A percentile compares a stretch with the other conserved stretches of the same genome.
These are phyloP conservation scores for Anser cygnoides DNA, from an alignment of 2,113 vertebrate species.

Conservation along the genomic window DNA sequence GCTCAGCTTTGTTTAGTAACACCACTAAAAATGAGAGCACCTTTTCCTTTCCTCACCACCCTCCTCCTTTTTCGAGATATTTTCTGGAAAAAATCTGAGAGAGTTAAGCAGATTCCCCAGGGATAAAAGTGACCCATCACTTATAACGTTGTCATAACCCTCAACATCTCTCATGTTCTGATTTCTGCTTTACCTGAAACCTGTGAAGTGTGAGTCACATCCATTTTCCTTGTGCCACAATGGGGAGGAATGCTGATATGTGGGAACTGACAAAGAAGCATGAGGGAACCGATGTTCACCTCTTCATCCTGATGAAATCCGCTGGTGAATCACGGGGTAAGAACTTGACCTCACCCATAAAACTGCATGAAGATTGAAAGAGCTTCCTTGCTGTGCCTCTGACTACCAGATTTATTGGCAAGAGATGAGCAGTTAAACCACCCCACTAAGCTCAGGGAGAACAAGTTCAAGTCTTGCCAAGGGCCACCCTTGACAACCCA, in stretches of 20 bases:
- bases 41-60: background rate
- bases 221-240: constrained; percentile 27
- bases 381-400: constrained; percentile 33
- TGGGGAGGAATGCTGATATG: constrained; percentile 45
- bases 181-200: constrained; percentile 28
- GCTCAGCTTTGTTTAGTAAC: background rate
- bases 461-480: constrained; percentile 32
- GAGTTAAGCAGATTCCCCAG: background rate
- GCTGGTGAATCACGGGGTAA: constrained; percentile 54
- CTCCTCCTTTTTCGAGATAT: background rate
- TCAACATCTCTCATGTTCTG: background rate
- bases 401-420: constrained; percentile 11
- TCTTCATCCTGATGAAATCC: constrained; percentile 11
- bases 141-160: background rate
- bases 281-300: constrained; percentile 14
- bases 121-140: background rate
- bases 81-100: background rate
- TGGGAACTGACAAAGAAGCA: constrained; percentile 50
- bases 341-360: constrained; percentile 67
- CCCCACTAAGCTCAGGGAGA: background rate
- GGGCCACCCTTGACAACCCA: background rate
- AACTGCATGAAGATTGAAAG: background rate
- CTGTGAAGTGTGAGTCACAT: constrained; percentile 25
- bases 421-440: constrained; percentile 14
- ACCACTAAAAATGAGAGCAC: background rate